Base-by-base conservation (phyloP, 2,113 vertebrate genomes). In the Myotis brandtii region DNA sequence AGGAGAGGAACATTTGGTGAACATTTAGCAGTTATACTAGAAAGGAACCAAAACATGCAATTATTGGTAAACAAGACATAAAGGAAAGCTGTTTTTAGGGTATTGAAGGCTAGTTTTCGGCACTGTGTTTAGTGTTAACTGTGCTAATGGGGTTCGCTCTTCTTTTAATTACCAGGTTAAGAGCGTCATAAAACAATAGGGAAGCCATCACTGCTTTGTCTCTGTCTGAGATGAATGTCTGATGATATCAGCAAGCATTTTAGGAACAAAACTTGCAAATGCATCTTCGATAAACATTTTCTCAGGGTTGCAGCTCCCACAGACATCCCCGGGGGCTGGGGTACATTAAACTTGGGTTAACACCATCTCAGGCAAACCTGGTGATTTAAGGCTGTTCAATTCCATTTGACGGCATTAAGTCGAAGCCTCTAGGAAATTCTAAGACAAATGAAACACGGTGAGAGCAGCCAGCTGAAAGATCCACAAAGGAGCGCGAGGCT, bases 361-460 rank as follows among this genome's bases (percentile, higher is more conserved):
- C 87, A 94, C 93, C 86, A 88, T 96, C 96, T 92, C 72, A 50
- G 80, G 34, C 86, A 90, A 87, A 62, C 81, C 77, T 70, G 80
- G 76, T 96, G 90, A 96, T 97, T 96, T 96, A 93, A 96, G 66
- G 9, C 76, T 96, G 76, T 66, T 96, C 77, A 88, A 89, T 97
- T 95, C 80, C 96, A 50, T 95, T 97, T 95, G 84, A 87, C 2
- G 10, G 64, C 92, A 93, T 95, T 96, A 95, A 93, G 95, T 90
- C 50, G 85, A 94, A 97, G 92, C 92, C 95, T 96, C 72, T 93
- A 96, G 95, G 92, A 97, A 95, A 96, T 90, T 95, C 77, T 75
- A 93, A 96, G 87, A 92, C 76, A 95, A 85, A 96, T 95, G 95
- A 97, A 97, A 96, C 95, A 90, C 92, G 85, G 75, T 73, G 91